These are phyloP conservation scores for Oenanthe oenanthe DNA, from an alignment of 2,113 vertebrate genomes.

Conservation along the genomic window DNA sequence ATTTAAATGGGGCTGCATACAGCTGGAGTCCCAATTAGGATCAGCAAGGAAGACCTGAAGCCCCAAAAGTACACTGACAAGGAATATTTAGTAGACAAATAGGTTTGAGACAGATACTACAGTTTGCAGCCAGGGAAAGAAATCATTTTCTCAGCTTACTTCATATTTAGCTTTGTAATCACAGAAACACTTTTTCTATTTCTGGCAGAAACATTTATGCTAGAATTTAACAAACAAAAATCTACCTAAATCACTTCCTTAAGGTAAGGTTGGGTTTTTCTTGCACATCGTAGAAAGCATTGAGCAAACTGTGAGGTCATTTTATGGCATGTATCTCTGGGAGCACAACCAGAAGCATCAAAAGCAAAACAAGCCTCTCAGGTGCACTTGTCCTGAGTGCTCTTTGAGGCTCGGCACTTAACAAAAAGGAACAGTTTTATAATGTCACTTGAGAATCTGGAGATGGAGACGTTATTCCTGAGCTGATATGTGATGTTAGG, in stretches of 20 bases:
- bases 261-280: background rate
- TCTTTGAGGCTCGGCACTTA: background rate
- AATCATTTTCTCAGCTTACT: background rate
- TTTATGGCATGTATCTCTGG: background rate
- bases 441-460: background rate
- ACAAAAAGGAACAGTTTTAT: background rate
- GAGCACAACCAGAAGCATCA: background rate
- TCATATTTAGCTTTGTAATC: background rate
- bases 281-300: background rate
- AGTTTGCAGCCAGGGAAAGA: background rate
- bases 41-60: background rate
- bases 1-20: background rate
- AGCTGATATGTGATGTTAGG: background rate
- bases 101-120: background rate
- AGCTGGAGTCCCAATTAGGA: background rate
- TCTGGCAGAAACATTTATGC: background rate
- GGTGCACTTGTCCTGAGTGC: background rate
- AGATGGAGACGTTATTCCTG: background rate
- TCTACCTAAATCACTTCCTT: background rate
- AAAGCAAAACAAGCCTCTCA: background rate
- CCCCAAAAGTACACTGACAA: background rate
- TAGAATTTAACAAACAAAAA: background rate
- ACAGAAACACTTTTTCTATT: background rate
- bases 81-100: background rate
- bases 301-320: background rate